Percentiles rank a stretch among this genome's conserved stretches.
These are phyloP conservation scores for Melanostoma scalare DNA, from an alignment of 2,888 invertebrate genomes.

Conservation along the genomic window DNA sequence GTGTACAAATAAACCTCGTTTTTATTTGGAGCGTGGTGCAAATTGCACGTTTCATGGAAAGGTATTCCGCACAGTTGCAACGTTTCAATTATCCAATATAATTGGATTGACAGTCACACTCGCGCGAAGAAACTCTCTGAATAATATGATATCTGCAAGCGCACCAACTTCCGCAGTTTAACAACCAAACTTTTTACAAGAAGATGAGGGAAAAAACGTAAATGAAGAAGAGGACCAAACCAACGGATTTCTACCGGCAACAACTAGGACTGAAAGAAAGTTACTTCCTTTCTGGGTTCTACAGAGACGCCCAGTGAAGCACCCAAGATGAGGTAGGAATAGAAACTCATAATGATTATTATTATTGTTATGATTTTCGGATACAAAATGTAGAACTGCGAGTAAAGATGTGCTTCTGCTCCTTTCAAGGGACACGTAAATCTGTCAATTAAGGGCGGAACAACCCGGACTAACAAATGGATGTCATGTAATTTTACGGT, in stretches of 20 bases:
- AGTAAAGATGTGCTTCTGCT: constrained; percentile 10
- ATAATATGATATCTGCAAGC: constrained; percentile 42
- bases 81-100: constrained; percentile 70
- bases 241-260: not conserved
- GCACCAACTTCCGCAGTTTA: constrained; percentile 37
- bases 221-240: constrained; percentile 12
- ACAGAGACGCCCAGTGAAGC: constrained; percentile 13
- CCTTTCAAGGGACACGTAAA: constrained; percentile 54
- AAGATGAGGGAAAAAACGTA: not conserved
- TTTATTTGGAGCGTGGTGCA: constrained; percentile 25
- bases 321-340: constrained; percentile 35
- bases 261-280: constrained; percentile 25
- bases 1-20: constrained; percentile 10
- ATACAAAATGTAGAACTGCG: constrained; percentile 38
- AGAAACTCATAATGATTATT: constrained; percentile 59
- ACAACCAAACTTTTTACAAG: constrained; percentile 28
- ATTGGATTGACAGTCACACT: constrained; percentile 53
- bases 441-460: constrained; percentile 57
- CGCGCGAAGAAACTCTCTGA: constrained; percentile 26
- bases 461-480: constrained; percentile 34
- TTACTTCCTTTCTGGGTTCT: constrained; percentile 32
- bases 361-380: constrained; percentile 50
- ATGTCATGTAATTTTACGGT: constrained; percentile 34
- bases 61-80: constrained; percentile 37
- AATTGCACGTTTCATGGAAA: constrained; percentile 37